Conservation (phyloP, 23 tunicate species). For the Halocynthia roretzi region DNA sequence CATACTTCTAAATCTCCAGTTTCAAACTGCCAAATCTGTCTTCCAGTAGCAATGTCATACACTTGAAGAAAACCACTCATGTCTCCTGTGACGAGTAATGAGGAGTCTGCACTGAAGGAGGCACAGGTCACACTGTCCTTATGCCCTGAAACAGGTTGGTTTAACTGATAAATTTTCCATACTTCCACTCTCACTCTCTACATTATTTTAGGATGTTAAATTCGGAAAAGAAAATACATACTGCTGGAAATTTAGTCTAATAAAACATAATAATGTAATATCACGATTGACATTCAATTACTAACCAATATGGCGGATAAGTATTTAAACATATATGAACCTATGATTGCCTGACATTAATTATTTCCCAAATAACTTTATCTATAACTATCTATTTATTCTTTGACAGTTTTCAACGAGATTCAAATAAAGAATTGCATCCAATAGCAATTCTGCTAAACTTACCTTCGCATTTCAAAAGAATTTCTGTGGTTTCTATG, state of each 20-base stretch:
- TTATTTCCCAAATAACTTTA: no score
- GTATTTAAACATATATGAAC: not conserved
- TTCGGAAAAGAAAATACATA: no score
- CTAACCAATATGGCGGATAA: not conserved
- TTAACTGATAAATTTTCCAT: not conserved
- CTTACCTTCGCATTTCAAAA: constrained; percentile 32
- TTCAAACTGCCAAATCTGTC: constrained; percentile 48
- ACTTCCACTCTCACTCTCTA: no score
- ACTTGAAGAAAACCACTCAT: constrained; percentile 74
- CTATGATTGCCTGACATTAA: not conserved
- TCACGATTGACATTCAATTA: no score
- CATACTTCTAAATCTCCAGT: constrained; percentile 51
- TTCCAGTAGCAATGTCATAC: constrained; percentile 39
- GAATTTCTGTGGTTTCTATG: constrained; percentile 33
- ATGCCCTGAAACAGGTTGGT: constrained; percentile 26
- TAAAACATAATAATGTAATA: no score
- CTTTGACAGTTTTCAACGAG: no score
- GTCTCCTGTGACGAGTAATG: constrained; percentile 68
- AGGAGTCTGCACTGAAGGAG: constrained; percentile 34
- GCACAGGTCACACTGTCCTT: constrained; percentile 73
- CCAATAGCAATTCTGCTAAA: no score
- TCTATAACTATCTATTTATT: no score
- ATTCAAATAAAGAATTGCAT: no score
- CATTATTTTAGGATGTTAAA: no score
- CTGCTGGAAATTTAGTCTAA: no score